A percentile compares a stretch with the other conserved stretches of the same genome.
phyloP scores from a whole-genome alignment of 2,113 vertebrate species.

The Tetrao urogallus region DNA sequence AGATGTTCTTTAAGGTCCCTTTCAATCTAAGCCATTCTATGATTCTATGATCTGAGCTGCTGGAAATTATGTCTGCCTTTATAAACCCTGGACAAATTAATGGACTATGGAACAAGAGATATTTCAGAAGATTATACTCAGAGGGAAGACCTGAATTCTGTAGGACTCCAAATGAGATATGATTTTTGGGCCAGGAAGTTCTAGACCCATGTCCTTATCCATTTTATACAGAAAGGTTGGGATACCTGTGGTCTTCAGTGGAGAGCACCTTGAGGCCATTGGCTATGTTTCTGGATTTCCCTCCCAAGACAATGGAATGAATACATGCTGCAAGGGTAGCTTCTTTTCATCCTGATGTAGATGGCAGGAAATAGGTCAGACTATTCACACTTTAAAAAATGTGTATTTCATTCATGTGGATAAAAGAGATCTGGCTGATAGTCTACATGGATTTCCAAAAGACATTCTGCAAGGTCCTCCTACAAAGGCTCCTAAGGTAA shows the following conservation, averaged over 20 bases:
- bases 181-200: not conserved
- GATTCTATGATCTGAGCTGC: not conserved
- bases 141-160: not conserved
- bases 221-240: not conserved
- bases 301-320: not conserved
- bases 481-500: not conserved
- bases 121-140: not conserved
- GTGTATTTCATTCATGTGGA: not conserved
- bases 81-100: not conserved
- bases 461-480: not conserved
- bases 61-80: not conserved
- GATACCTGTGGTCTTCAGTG: not conserved
- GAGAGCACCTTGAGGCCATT: not conserved
- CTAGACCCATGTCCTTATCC: not conserved
- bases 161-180: not conserved
- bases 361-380: constrained; percentile 34
- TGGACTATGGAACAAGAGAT: not conserved
- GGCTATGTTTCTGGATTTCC: not conserved
- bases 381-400: constrained; percentile 25
- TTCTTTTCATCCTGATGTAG: not conserved
- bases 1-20: too few species aligned
- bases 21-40: too few species aligned
- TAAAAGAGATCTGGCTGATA: constrained; percentile 1
- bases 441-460: not conserved
- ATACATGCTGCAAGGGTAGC: not conserved